Evolutionary conservation across 2,888 invertebrate genomes (phyloP), one percentile per base, ranked within the genome.

Genomic region (Drosophila flavopinicola): DNA sequence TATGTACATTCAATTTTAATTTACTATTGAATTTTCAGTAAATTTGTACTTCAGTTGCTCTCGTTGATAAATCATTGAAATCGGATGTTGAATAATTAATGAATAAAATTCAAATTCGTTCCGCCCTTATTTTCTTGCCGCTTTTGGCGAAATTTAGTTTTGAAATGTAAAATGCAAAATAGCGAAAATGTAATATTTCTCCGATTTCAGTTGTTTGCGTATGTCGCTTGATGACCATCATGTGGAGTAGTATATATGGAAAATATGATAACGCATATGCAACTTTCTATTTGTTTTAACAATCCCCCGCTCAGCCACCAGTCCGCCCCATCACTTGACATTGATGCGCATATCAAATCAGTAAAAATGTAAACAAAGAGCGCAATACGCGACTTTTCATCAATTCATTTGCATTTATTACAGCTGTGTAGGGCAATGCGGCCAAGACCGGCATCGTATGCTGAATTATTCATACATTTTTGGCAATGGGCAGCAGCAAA

Each of bases 361-460:
- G 69, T 20, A 33, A 38, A 67, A 75, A 69, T 65, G 77, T 75
- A 80, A 80, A 80, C 78, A 84, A 75, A 68, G 65, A 59, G 44
- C 66, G 27, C 57, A 72, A 68, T 76, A 52, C 75, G 73, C 78
- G 73, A 77, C 72, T 75, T 79, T 83, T 66, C 72, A 59, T 68
- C 66, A 75, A 84, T 75, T 84, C 75, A 82, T 80, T 80, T 80
- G 78, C 77, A 77, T 80, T 79, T 72, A 70, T 76, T 78, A 78
- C 64, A 37, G 42, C 39, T 65, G 41, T 52, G 57, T 47, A 13
- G 48, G n/a, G 1, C 37, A 59, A 65, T 42, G 64, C 58, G 66
- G 51, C 66, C 65, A 68, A 67, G 67, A 59, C 56, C 56, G 37
- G 35, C 75, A 71, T 79, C 75, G 72, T 51, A 73, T 64, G 65